These are phyloP conservation scores for Rana temporaria DNA, from an alignment of 2,113 vertebrate species.

Conservation along the genomic window DNA sequence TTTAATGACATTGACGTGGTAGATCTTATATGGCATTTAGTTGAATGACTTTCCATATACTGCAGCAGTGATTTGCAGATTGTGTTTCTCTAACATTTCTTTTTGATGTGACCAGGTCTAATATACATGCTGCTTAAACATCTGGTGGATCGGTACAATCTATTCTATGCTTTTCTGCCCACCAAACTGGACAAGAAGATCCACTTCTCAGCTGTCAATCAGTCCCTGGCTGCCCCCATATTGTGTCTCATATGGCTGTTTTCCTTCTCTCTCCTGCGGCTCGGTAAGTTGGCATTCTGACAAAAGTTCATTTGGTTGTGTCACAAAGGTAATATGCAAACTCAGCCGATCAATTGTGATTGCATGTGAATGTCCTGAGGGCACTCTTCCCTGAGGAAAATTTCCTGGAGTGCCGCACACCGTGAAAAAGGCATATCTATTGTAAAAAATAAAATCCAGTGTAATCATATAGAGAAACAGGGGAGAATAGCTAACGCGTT, in stretches of 20 bases:
- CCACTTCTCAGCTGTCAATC: slow-evolving; percentile 89
- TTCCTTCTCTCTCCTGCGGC: slow-evolving; percentile 89
- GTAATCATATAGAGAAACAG: no score
- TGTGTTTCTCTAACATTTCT: no score
- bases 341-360: no score
- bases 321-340: no score
- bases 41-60: background rate
- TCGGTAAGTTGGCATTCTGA: slow-evolving; percentile 73
- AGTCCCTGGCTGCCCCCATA: slow-evolving; percentile 91
- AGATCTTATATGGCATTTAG: background rate
- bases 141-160: slow-evolving; percentile 93
- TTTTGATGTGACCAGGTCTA: slow-evolving; percentile 75
- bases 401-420: no score
- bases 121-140: slow-evolving; percentile 92
- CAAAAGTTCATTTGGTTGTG: no score
- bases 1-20: no score
- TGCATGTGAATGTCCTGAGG: background rate
- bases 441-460: no score
- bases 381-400: no score
- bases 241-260: slow-evolving; percentile 95
- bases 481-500: no score
- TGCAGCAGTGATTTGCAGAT: background rate
- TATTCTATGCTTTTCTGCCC: slow-evolving; percentile 90
- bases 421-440: no score
- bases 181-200: slow-evolving; percentile 86